Evolutionary conservation across 2,888 invertebrate genomes (phyloP).

Genomic region (Synanthedon myopaeformis): DNA sequence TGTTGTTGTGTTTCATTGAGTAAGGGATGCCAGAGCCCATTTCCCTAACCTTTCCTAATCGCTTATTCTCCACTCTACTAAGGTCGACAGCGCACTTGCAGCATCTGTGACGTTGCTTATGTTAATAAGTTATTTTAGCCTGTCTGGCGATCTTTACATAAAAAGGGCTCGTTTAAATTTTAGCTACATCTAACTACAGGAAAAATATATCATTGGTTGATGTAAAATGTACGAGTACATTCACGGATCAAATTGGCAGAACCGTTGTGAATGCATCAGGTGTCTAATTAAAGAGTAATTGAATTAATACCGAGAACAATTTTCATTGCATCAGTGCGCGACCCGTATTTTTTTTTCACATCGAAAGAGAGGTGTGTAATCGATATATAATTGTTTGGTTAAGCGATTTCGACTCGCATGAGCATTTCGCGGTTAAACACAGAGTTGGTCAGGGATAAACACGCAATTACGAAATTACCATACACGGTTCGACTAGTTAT

Average conservation of each 20-base stretch:
- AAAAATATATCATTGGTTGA: conserved; percentile 3
- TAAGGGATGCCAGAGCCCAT: too few species aligned
- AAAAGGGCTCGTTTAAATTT: too few species aligned
- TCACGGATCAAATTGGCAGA: conserved; percentile 12
- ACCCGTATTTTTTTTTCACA: conserved; percentile 5
- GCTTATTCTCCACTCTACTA: too few species aligned
- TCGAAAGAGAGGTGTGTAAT: conserved; percentile 6
- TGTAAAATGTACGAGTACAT: conserved; percentile 4
- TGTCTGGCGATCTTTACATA: too few species aligned
- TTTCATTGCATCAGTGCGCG: conserved; percentile 7
- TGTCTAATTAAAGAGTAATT: conserved; percentile 17
- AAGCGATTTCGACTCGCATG: conserved; percentile 22
- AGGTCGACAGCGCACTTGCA: too few species aligned
- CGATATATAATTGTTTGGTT: conserved; percentile 26
- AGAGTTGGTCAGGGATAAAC: conserved; percentile 38
- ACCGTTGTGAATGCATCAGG: conserved; percentile 9
- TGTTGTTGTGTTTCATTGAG: too few species aligned
- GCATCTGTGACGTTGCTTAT: too few species aligned
- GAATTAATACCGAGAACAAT: conserved; percentile 14
- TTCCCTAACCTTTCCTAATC: too few species aligned
- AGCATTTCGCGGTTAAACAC: conserved; percentile 27
- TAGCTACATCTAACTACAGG: too few species aligned
- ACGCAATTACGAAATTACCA: conserved; percentile 54
- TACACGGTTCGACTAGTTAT: conserved; percentile 33
- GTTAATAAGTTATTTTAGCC: too few species aligned